Conservation (phyloP, 2,113 vertebrate genomes). For the Penelope pileata region DNA sequence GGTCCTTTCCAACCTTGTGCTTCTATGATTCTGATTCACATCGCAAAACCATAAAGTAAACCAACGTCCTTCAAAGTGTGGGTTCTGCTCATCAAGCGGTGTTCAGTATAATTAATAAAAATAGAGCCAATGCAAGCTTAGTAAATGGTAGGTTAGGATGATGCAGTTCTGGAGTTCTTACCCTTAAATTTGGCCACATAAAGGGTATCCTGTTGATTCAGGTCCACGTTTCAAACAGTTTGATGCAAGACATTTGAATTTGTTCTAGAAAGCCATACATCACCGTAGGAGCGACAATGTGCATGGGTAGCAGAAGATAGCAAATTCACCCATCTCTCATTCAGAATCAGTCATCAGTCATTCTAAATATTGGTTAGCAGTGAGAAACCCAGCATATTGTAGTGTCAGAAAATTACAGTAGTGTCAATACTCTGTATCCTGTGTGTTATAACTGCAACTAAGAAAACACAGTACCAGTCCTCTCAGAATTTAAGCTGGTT, state of each 20-base stretch:
- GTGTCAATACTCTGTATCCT: not conserved
- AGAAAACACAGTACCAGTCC: not conserved
- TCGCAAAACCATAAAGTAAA: not conserved
- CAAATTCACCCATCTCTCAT: not conserved
- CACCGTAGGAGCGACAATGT: not conserved
- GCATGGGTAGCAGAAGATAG: not conserved
- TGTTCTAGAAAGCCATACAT: not conserved
- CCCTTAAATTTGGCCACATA: not conserved
- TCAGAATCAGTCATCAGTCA: not conserved
- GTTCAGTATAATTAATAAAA: not conserved
- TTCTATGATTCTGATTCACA: no score
- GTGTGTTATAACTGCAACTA: not conserved
- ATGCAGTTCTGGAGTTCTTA: not conserved
- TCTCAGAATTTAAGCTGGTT: conserved; percentile 31
- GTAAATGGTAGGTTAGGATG: not conserved
- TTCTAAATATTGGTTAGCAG: conserved; percentile 22
- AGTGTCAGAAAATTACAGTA: not conserved
- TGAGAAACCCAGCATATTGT: not conserved
- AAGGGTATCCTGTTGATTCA: not conserved
- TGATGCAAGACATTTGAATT: not conserved
- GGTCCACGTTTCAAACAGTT: not conserved
- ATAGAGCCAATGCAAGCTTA: not conserved
- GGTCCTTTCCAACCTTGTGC: no score
- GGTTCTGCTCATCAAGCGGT: not conserved
- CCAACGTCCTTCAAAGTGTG: not conserved